phyloP scores from a whole-genome alignment of 2,113 vertebrate genomes.

The Ciconia maguari region DNA sequence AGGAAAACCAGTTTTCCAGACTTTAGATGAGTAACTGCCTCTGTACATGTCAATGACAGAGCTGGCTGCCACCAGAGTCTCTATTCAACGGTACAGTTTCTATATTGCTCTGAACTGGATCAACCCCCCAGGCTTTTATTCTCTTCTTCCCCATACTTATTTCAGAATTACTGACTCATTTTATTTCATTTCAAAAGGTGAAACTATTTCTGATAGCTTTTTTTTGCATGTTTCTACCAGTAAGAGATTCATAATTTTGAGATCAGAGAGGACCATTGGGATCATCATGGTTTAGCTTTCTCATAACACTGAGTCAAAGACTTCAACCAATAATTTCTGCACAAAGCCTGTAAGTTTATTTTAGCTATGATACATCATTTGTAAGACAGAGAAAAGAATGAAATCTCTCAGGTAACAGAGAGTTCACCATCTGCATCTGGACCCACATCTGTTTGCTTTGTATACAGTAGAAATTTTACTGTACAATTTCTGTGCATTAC shows the following conservation, averaged over 20 bases:
- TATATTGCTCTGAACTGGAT: neutral
- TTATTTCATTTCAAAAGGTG: neutral
- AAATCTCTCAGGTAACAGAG: slow-evolving; percentile 12
- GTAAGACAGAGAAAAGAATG: neutral
- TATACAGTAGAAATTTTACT: neutral
- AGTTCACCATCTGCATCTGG: slow-evolving; percentile 6
- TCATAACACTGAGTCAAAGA: neutral
- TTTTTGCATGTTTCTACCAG: neutral
- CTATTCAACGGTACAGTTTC: neutral
- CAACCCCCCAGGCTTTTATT: neutral
- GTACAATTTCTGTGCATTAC: neutral
- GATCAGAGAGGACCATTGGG: neutral
- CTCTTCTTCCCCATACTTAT: neutral
- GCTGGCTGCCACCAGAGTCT: neutral
- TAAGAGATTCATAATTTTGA: neutral
- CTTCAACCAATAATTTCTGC: neutral
- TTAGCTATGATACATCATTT: neutral
- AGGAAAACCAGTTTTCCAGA: neutral
- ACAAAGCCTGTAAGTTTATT: neutral
- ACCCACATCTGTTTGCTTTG: slow-evolving; percentile 3
- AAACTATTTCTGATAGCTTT: neutral
- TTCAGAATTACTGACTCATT: neutral
- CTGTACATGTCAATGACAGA: neutral
- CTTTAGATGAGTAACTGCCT: neutral
- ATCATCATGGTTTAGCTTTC: neutral